Conservation (phyloP, 2,797 vertebrate genomes). For the Morus bassanus region DNA sequence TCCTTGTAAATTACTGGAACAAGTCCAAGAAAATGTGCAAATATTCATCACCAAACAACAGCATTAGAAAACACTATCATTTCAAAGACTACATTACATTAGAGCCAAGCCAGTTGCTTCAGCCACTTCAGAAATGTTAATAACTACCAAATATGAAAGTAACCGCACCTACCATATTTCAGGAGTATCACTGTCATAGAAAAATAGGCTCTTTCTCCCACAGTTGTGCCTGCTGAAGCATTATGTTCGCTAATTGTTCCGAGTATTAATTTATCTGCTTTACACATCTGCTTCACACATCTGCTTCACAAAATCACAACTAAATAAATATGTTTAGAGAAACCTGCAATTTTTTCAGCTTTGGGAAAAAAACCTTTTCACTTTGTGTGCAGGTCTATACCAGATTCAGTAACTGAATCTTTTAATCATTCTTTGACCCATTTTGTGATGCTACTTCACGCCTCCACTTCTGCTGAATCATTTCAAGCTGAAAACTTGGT, state of each 20-base stretch:
- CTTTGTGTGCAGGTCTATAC: background rate
- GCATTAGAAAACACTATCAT: background rate
- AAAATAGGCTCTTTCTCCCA: background rate
- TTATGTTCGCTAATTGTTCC: background rate
- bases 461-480: background rate
- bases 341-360: constrained; percentile 12
- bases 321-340: constrained; percentile 36
- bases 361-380: background rate
- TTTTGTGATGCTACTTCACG: background rate
- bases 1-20: constrained; percentile 23
- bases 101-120: background rate
- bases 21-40: constrained; percentile 25
- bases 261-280: constrained; percentile 27
- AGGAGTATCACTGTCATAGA: background rate
- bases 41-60: constrained; percentile 25
- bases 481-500: background rate
- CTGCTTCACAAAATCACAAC: constrained; percentile 53
- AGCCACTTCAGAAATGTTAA: background rate
- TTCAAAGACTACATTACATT: background rate
- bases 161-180: background rate
- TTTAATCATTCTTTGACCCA: background rate
- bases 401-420: background rate
- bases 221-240: background rate
- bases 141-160: background rate
- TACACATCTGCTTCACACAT: constrained; percentile 50